Evolutionary conservation across 1,140 invertebrate genomes (phyloP).

Genomic region (Philaenus spumarius): DNA sequence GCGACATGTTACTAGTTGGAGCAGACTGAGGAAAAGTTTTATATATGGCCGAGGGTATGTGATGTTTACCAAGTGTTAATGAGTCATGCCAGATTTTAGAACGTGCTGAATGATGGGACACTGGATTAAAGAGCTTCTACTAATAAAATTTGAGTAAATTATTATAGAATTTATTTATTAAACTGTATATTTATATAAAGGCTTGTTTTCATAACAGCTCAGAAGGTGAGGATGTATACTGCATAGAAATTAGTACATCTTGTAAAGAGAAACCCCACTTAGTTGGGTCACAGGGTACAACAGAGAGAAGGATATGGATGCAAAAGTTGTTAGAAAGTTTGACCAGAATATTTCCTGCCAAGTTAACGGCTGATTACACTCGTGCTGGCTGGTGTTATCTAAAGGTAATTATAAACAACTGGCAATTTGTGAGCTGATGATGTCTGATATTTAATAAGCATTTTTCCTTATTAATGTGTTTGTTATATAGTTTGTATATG

Average conservation of each 20-base stretch:
- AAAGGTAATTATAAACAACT: constrained; percentile 49
- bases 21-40: too few species aligned
- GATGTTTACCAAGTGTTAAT: too few species aligned
- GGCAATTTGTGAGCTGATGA: too few species aligned
- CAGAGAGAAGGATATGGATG: constrained; percentile 56
- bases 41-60: too few species aligned
- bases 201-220: constrained; percentile 37
- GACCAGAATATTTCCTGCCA: constrained; percentile 50
- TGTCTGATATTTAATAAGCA: too few species aligned
- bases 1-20: too few species aligned
- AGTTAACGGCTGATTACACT: constrained; percentile 51
- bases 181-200: neutral
- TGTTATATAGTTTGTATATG: too few species aligned
- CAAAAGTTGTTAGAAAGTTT: constrained; percentile 56
- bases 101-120: too few species aligned
- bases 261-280: constrained; percentile 43
- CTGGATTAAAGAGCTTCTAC: too few species aligned
- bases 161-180: constrained; percentile 18
- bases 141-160: too few species aligned
- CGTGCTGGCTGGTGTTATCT: constrained; percentile 60
- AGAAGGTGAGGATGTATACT: constrained; percentile 49
- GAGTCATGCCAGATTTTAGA: too few species aligned
- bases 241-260: constrained; percentile 47
- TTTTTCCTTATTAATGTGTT: too few species aligned
- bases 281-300: constrained; percentile 46